Percentiles rank a stretch among this genome's conserved stretches.
Evolutionary conservation across 2,113 vertebrate species (phyloP).

Genomic region (Parotia lawesii): DNA sequence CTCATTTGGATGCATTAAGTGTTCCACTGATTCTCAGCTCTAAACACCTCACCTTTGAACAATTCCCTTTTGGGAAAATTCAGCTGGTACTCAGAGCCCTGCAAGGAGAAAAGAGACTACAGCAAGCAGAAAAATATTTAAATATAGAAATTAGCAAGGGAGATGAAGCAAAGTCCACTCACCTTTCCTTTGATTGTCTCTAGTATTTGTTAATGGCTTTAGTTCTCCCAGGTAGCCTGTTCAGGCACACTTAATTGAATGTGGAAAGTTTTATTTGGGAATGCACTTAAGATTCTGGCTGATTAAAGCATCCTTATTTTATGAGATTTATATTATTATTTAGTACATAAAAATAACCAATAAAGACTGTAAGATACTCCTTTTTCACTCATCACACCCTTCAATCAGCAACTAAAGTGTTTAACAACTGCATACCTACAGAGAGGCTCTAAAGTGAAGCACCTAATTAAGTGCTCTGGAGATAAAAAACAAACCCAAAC

Average conservation of each 20-base stretch:
- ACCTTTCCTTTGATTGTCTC: slow-evolving; percentile 10
- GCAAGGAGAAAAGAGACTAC: background rate
- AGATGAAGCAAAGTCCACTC: background rate
- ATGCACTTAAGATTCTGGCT: background rate
- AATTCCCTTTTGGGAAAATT: background rate
- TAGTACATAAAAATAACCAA: background rate
- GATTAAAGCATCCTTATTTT: background rate
- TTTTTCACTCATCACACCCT: background rate
- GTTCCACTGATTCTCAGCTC: background rate
- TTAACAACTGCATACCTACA: background rate
- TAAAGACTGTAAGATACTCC: background rate
- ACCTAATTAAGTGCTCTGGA: background rate
- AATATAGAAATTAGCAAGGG: background rate
- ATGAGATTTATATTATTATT: background rate
- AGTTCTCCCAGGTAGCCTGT: background rate
- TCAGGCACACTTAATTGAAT: background rate
- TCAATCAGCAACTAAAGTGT: background rate
- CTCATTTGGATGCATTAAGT: background rate
- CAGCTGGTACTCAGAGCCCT: background rate
- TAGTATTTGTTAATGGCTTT: slow-evolving; percentile 9
- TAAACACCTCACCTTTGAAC: background rate
- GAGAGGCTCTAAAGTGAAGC: background rate
- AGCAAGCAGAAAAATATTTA: background rate
- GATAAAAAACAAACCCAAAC: background rate
- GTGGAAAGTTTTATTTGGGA: background rate